Percentiles rank a stretch among this genome's conserved stretches.
Evolutionary conservation across 2,888 invertebrate species (phyloP).

Genomic region (Sphaerophoria taeniata): DNA sequence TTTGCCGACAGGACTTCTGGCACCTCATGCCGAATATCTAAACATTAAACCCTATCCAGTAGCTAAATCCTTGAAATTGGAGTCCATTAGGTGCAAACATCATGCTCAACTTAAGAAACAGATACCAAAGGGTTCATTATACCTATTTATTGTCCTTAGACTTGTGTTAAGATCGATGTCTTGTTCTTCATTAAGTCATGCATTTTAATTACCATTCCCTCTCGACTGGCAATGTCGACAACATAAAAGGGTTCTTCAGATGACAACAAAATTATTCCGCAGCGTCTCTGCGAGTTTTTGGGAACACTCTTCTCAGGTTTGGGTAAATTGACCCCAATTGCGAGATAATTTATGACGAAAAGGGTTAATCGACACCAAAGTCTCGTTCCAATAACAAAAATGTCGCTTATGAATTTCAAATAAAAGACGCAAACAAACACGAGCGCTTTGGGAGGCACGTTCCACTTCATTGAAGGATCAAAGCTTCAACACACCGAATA

Average conservation of each 20-base stretch:
- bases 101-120: constrained; percentile 64
- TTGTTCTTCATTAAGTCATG: constrained; percentile 68
- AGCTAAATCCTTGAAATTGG: constrained; percentile 71
- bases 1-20: constrained; percentile 64
- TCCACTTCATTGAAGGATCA: constrained; percentile 50
- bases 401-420: constrained; percentile 40
- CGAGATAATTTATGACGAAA: constrained; percentile 24
- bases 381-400: neutral
- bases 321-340: constrained; percentile 59
- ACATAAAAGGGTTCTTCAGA: constrained; percentile 27
- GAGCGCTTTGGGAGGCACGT: constrained; percentile 19
- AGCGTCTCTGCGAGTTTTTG: neutral
- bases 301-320: neutral
- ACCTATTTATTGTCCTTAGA: neutral
- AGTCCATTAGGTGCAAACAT: constrained; percentile 73
- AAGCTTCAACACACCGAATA: constrained; percentile 8
- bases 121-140: constrained; percentile 32
- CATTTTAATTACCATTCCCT: constrained; percentile 64
- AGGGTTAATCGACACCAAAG: constrained; percentile 1
- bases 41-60: neutral
- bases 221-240: neutral
- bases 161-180: constrained; percentile 30
- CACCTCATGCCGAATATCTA: constrained; percentile 56
- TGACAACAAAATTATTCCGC: neutral
- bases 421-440: neutral